Evolutionary conservation across 2,113 vertebrate genomes (phyloP).

Genomic region (Protobothrops mucrosquamatus): DNA sequence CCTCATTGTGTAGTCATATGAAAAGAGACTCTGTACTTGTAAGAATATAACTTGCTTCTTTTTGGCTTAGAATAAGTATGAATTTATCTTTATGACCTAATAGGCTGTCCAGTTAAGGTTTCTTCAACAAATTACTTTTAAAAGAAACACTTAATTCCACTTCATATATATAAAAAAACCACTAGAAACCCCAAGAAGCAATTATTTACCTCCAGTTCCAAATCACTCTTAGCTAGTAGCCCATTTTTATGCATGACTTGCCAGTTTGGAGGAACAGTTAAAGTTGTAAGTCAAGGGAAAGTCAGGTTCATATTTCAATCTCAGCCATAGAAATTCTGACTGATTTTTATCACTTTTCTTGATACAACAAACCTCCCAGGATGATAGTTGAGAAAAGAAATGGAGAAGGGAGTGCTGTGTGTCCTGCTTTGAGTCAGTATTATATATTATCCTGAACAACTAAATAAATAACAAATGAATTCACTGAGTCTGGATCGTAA

Average conservation of each 20-base stretch:
- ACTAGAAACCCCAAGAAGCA: neutral
- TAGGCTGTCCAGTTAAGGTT: neutral
- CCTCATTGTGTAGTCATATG: neutral
- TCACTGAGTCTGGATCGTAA: neutral
- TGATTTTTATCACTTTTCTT: neutral
- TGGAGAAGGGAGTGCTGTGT: neutral
- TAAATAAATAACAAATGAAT: neutral
- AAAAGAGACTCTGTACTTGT: neutral
- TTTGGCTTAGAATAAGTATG: neutral
- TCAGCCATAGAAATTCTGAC: neutral
- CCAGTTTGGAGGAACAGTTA: neutral
- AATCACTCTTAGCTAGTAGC: neutral
- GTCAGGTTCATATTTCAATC: neutral
- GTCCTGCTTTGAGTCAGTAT: neutral
- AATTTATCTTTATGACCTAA: neutral
- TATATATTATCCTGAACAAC: neutral
- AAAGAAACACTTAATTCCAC: neutral
- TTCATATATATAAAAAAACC: neutral
- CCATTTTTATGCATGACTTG: rapidly evolving
- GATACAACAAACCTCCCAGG: neutral
- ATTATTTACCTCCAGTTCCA: neutral
- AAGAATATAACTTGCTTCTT: neutral
- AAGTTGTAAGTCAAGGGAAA: neutral
- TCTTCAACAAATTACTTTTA: neutral
- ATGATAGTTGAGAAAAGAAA: neutral